Evolutionary conservation across 2,888 invertebrate species (phyloP).

Genomic region (Hyalella azteca): DNA sequence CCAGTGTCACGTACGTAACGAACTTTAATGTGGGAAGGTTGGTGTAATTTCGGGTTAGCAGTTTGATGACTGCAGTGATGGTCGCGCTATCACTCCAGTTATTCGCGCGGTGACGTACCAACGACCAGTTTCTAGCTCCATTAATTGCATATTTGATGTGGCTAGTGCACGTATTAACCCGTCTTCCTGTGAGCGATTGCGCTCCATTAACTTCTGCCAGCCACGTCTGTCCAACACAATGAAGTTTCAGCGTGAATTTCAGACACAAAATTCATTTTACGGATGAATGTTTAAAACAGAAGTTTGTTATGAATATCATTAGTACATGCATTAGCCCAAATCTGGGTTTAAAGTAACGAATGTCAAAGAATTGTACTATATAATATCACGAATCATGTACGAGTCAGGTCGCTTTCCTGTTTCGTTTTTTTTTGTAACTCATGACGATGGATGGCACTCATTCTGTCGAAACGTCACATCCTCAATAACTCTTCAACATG

Average conservation of each 20-base stretch:
- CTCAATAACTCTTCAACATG: too few species aligned
- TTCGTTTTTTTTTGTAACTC: too few species aligned
- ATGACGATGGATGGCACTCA: too few species aligned
- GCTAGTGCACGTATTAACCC: slow-evolving; percentile 23
- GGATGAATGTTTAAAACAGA: too few species aligned
- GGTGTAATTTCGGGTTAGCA: not conserved
- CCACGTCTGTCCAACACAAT: slow-evolving; percentile 21
- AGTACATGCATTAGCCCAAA: too few species aligned
- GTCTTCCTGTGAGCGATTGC: slow-evolving; percentile 35
- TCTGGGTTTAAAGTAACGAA: too few species aligned
- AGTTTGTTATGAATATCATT: too few species aligned
- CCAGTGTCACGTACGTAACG: not conserved
- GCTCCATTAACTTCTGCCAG: slow-evolving; percentile 16
- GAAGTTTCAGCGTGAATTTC: slow-evolving; percentile 19
- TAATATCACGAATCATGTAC: too few species aligned
- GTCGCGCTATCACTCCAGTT: slow-evolving; percentile 4
- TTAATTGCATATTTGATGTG: slow-evolving; percentile 32
- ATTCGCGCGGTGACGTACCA: not conserved
- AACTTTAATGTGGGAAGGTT: not conserved
- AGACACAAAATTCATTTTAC: too few species aligned
- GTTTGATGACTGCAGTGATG: not conserved
- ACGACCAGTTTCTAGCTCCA: slow-evolving; percentile 30
- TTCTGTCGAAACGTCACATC: too few species aligned
- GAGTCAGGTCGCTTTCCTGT: too few species aligned
- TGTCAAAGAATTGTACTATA: too few species aligned